Conservation (phyloP, 2,888 invertebrate genomes). For the Dichetophora obliterata region DNA sequence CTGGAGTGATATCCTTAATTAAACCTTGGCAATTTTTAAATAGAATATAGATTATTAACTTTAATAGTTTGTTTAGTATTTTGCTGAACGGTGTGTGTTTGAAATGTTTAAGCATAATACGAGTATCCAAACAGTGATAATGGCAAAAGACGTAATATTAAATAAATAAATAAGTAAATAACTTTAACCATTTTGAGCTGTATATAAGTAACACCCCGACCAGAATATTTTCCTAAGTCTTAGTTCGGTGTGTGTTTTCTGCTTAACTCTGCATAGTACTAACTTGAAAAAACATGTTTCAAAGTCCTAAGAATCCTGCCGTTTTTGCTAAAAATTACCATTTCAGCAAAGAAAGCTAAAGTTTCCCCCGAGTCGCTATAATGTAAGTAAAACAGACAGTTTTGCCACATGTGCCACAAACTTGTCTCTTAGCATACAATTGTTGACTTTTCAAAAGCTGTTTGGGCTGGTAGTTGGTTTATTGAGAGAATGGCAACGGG, state of each 20-base stretch:
- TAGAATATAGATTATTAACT: not conserved
- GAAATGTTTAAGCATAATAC: not conserved
- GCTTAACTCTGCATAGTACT: conserved; percentile 2
- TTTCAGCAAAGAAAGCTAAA: not conserved
- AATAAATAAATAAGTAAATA: no score
- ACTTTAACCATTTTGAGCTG: not conserved
- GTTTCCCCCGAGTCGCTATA: not conserved
- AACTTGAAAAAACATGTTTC: not conserved
- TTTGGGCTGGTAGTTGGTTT: no score
- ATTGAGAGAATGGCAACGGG: not conserved
- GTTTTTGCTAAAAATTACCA: not conserved
- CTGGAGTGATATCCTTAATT: no score
- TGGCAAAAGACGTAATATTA: not conserved
- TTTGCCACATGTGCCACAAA: not conserved
- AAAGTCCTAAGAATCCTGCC: not conserved
- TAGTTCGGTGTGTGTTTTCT: not conserved
- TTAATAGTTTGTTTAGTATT: conserved; percentile 29
- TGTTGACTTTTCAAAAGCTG: not conserved
- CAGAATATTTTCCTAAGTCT: not conserved
- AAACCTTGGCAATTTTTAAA: no score
- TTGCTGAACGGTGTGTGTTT: conserved; percentile 5
- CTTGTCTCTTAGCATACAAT: not conserved
- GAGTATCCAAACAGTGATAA: not conserved
- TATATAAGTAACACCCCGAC: not conserved
- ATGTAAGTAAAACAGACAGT: not conserved